Evolutionary conservation across 2,797 vertebrate species (phyloP).

Genomic region (Protonibea diacanthus): DNA sequence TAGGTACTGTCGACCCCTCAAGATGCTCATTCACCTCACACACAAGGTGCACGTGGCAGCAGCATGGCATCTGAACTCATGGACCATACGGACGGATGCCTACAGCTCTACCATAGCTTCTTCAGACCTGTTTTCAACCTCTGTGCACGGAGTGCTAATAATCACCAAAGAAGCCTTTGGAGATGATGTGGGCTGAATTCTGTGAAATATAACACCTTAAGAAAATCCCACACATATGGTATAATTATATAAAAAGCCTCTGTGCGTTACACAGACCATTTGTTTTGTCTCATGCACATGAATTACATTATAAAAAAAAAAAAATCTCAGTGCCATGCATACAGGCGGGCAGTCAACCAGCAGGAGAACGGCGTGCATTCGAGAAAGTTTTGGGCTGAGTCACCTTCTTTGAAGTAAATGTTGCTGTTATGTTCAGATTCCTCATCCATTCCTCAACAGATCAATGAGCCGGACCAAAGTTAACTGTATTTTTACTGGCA

Average conservation of each 20-base stretch:
- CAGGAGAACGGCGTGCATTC: neutral
- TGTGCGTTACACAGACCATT: neutral
- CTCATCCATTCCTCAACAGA: neutral
- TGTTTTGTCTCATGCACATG: constrained; percentile 11
- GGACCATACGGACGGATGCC: constrained; percentile 28
- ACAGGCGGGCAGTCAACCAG: constrained; percentile 2
- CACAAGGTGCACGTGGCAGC: constrained; percentile 23
- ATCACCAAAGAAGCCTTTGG: neutral
- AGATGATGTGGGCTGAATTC: constrained; percentile 3
- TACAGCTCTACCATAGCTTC: constrained; percentile 5
- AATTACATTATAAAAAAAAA: constrained; percentile 1
- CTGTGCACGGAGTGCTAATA: neutral
- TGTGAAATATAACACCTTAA: constrained; percentile 24
- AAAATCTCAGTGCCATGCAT: neutral
- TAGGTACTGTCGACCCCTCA: constrained; percentile 7
- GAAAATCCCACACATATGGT: constrained; percentile 15
- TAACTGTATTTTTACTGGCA: constrained; percentile 15
- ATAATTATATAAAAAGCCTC: constrained; percentile 25
- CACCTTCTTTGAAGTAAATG: neutral
- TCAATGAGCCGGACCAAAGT: neutral
- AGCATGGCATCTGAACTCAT: constrained; percentile 6
- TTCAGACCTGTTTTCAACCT: constrained; percentile 14
- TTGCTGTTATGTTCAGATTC: neutral
- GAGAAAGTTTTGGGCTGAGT: neutral
- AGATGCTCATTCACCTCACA: constrained; percentile 14